Conservation (phyloP, 2,888 invertebrate genomes). For the Drosophila fulvimacula region DNA sequence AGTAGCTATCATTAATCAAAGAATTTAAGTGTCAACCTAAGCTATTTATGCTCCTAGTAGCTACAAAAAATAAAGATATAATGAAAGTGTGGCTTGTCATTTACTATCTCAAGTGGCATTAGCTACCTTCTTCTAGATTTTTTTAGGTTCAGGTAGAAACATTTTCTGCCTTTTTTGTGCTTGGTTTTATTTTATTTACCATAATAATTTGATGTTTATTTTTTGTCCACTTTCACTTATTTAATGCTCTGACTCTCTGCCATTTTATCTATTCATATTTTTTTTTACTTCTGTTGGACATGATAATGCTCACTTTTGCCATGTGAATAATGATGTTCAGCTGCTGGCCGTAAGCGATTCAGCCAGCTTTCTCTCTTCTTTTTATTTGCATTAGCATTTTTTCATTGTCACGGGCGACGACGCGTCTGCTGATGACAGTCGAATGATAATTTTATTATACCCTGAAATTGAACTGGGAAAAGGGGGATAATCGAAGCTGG, state of each 20-base stretch:
- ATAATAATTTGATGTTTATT: constrained; percentile 10
- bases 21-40: constrained; percentile 17
- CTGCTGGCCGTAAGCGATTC: constrained; percentile 50
- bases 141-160: background rate
- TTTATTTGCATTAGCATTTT: constrained; percentile 43
- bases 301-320: constrained; percentile 65
- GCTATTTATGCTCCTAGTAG: constrained; percentile 3
- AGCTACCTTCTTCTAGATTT: background rate
- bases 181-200: constrained; percentile 5
- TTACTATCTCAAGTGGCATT: background rate
- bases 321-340: constrained; percentile 73
- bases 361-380: constrained; percentile 22
- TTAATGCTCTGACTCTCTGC: background rate
- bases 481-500: background rate
- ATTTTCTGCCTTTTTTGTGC: background rate
- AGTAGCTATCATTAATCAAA: constrained; percentile 37
- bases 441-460: constrained; percentile 47
- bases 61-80: background rate
- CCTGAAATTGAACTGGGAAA: background rate
- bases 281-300: constrained; percentile 30
- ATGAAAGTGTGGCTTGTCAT: constrained; percentile 9
- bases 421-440: constrained; percentile 63
- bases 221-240: constrained; percentile 18
- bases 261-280: constrained; percentile 21
- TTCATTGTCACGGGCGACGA: constrained; percentile 52